These are phyloP conservation scores for Neogobius melanostomus DNA, from an alignment of 2,113 vertebrate species.

Conservation along the genomic window DNA sequence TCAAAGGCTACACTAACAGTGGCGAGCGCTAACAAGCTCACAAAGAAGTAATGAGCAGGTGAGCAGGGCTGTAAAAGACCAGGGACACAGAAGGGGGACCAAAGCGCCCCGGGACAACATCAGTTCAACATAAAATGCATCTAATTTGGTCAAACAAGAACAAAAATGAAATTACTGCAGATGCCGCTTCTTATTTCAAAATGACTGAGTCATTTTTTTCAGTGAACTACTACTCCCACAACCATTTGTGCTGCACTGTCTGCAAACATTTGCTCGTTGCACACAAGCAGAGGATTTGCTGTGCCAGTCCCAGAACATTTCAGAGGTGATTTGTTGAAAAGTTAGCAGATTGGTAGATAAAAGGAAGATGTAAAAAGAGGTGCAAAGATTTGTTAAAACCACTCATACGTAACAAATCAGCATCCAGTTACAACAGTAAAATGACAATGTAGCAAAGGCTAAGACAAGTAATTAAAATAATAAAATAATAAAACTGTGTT, in stretches of 20 bases:
- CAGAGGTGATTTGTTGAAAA: background rate
- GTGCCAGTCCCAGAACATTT: too few relatives aligned
- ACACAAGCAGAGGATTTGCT: background rate
- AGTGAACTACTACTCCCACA: background rate
- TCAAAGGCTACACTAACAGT: slow-evolving; percentile 53
- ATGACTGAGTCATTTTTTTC: background rate
- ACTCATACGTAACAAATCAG: background rate
- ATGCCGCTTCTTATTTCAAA: too few relatives aligned
- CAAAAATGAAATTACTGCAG: background rate
- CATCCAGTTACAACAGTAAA: background rate
- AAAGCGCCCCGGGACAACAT: slow-evolving; percentile 34
- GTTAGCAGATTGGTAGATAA: background rate
- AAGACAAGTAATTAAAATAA: background rate
- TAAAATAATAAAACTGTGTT: background rate
- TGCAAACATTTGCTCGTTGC: background rate
- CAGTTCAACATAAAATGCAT: background rate
- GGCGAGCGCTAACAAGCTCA: slow-evolving; percentile 49
- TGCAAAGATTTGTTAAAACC: background rate
- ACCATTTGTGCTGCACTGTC: background rate
- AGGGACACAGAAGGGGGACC: slow-evolving; percentile 21
- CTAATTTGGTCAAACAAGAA: background rate
- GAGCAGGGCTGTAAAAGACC: slow-evolving; percentile 50
- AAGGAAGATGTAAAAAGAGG: background rate
- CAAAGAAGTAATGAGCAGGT: slow-evolving; percentile 63
- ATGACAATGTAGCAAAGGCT: slow-evolving; percentile 2